These are phyloP conservation scores for Megalops cyprinoides DNA, from an alignment of 2,797 vertebrate genomes.

Conservation along the genomic window DNA sequence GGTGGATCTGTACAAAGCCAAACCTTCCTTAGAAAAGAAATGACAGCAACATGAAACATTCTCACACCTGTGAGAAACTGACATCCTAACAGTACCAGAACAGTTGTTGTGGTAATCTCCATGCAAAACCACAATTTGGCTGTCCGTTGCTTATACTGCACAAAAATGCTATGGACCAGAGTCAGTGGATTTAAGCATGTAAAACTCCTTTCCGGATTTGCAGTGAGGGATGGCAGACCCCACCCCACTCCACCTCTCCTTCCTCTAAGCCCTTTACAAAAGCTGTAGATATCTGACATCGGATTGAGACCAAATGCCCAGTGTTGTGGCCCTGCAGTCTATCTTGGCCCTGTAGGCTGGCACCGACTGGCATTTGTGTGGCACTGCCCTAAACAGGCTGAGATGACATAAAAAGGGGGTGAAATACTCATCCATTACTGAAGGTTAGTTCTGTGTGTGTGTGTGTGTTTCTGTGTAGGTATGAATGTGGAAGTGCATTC, in stretches of 20 bases:
- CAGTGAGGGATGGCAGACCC: not conserved
- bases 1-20: not conserved
- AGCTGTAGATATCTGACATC: not conserved
- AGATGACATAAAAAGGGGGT: too few relatives aligned
- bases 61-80: too few relatives aligned
- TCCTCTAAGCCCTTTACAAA: not conserved
- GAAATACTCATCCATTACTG: too few relatives aligned
- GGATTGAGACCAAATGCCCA: not conserved
- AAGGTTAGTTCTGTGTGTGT: too few relatives aligned
- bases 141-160: not conserved
- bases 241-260: not conserved
- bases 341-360: not conserved
- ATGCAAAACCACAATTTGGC: not conserved
- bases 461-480: too few relatives aligned
- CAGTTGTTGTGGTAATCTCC: not conserved
- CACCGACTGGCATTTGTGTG: not conserved
- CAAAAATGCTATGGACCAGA: not conserved
- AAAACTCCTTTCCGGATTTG: slow-evolving; percentile 8
- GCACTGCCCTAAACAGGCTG: too few relatives aligned
- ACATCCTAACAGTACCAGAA: not conserved
- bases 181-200: slow-evolving; percentile 6
- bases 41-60: not conserved
- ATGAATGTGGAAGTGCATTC: too few relatives aligned
- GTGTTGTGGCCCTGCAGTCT: not conserved
- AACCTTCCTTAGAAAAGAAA: not conserved